Base-by-base conservation (phyloP, 2,888 invertebrate species). In the Cheilosia vernalis region DNA sequence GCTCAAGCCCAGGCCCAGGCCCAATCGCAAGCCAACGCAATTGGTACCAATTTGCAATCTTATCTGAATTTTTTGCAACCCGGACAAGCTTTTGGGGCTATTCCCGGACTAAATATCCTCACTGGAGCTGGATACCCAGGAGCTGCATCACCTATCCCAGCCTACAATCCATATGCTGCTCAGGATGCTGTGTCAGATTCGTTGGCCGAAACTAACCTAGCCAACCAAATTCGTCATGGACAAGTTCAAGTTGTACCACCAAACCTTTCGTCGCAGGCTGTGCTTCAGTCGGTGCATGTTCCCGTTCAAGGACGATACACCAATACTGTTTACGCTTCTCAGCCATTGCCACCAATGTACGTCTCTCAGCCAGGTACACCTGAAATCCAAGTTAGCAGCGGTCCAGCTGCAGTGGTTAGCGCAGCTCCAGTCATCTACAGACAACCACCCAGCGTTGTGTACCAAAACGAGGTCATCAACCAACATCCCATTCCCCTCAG, bases 401-500 rank as follows among this genome's bases (percentile, higher is more conserved):
- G 91, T 42, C 91, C 91, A 55, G 89, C 91, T 37, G 89, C 90
- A 40, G 89, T 91, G 40, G 90, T 91, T 60, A 90, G 89, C 44
- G 90, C 91, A 76, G 89, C 90, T 27, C 91, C 91, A 51, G 90
- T 91, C 76, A 89, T 91, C 82, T 91, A 91, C 86, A 91, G 90
- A 87, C 89, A 91, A 79, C 90, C 90, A 87, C 91, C 91, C 4
- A 91, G 89, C 40, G 89, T 91, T 53, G 90, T 91, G 85, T 90
- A 89, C 61, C 91, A 91, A 83, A 91, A 91, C 86, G 91, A 91
- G 87, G 90, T 91, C 44, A 91, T 91, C 88, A 90, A 91, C 88
- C 90, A 90, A 87, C 90, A 91, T 81, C 91, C 91, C 42, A 89
- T 91, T 15, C 91, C 91, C 9, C 88, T 91, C 44, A 91, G 90